Evolutionary conservation across 2,113 vertebrate genomes (phyloP).

Genomic region (Hemibagrus wyckioides): DNA sequence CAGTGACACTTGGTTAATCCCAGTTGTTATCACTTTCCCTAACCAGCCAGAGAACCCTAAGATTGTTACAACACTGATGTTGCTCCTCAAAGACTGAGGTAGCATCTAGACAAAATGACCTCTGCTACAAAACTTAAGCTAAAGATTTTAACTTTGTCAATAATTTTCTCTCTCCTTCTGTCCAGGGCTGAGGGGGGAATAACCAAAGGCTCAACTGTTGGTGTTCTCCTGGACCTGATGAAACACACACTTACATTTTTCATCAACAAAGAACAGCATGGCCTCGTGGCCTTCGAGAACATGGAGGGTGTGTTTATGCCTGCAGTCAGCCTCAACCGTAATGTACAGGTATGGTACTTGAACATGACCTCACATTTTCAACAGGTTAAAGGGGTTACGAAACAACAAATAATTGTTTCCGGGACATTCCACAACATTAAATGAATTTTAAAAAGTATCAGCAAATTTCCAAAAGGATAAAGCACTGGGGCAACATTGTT

Average conservation of each 20-base stretch:
- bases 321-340: constrained; percentile 95
- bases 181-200: constrained; percentile 94
- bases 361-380: background rate
- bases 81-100: background rate
- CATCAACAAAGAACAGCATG: constrained; percentile 96
- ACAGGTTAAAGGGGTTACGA: background rate
- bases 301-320: constrained; percentile 95
- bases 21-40: background rate
- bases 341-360: constrained; percentile 84
- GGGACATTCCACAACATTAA: no score
- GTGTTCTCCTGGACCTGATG: constrained; percentile 90
- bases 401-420: background rate
- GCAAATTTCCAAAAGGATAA: no score
- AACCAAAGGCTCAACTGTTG: constrained; percentile 86
- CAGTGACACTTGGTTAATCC: background rate
- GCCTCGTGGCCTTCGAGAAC: constrained; percentile 90
- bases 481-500: background rate
- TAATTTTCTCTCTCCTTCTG: background rate
- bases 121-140: background rate
- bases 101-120: background rate
- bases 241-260: constrained; percentile 92
- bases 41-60: background rate
- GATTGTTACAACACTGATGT: background rate
- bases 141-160: background rate
- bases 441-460: no score